A percentile compares a stretch with the other conserved stretches of the same genome.
These are phyloP conservation scores for Coregonus suidteri DNA, from an alignment of 2,797 vertebrate genomes.

Conservation along the genomic window DNA sequence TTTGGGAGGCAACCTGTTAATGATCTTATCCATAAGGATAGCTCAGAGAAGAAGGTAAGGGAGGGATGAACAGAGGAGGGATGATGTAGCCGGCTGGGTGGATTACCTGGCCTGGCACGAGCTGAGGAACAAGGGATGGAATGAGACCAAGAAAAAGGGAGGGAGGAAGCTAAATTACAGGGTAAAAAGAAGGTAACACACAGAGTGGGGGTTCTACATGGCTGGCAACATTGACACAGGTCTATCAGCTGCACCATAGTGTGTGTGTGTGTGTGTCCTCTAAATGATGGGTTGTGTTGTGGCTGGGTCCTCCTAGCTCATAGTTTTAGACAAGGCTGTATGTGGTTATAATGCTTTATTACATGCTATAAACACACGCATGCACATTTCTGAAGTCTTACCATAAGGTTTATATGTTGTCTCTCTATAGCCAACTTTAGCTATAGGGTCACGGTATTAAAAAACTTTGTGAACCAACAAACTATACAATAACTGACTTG, in stretches of 20 bases:
- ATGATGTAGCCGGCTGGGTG: background rate
- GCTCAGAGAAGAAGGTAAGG: background rate
- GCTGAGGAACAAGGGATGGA: background rate
- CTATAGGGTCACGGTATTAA: background rate
- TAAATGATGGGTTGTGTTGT: background rate
- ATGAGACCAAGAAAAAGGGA: background rate
- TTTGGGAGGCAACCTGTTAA: background rate
- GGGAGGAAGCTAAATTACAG: background rate
- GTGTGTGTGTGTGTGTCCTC: background rate
- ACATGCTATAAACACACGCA: background rate
- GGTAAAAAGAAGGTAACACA: background rate
- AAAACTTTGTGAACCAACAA: background rate
- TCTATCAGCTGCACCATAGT: background rate
- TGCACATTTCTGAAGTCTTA: background rate
- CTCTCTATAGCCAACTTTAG: background rate
- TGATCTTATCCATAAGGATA: background rate
- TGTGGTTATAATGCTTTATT: background rate
- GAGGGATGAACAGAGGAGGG: background rate
- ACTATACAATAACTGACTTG: background rate
- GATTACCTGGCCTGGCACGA: slow-evolving; percentile 5
- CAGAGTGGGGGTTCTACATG: background rate
- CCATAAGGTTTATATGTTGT: background rate
- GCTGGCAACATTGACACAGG: background rate
- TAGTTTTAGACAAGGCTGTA: background rate
- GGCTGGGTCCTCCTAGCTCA: background rate